phyloP scores from a whole-genome alignment of 1,140 invertebrate genomes.

The Drosophila malerkotliana region DNA sequence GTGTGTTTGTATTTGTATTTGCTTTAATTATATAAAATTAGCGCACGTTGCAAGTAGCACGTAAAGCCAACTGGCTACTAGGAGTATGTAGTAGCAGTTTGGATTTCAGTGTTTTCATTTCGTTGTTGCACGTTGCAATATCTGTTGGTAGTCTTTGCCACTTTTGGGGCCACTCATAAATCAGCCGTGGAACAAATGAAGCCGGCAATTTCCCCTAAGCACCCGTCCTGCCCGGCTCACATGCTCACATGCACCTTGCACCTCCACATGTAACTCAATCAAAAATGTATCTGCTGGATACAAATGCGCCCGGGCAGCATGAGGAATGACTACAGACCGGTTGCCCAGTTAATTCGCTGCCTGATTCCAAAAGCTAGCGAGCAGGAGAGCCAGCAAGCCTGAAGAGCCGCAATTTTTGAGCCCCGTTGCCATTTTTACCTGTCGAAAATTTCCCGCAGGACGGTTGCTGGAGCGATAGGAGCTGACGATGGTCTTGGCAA shows the following conservation, averaged over 20 bases:
- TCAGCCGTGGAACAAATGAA: conserved; percentile 74
- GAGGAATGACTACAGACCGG: conserved; percentile 51
- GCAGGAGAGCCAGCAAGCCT: conserved; percentile 42
- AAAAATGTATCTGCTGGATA: conserved; percentile 77
- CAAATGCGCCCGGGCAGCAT: conserved; percentile 60
- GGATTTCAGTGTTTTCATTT: neutral
- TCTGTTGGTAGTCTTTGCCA: neutral
- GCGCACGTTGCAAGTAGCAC: conserved; percentile 78
- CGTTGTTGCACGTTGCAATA: conserved; percentile 4
- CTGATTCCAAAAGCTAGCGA: conserved; percentile 36
- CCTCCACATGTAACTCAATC: conserved; percentile 76
- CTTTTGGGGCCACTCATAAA: conserved; percentile 60
- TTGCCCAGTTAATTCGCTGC: conserved; percentile 53
- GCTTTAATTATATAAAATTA: conserved; percentile 82
- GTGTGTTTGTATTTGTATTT: conserved; percentile 64
- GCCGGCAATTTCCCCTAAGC: conserved; percentile 48
- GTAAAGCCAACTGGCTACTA: conserved; percentile 33
- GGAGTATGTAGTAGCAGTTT: neutral
- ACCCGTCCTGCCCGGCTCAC: neutral
- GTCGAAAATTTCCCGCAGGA: conserved; percentile 82
- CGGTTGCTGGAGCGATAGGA: conserved; percentile 38
- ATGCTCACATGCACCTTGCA: neutral
- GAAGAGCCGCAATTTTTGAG: conserved; percentile 16
- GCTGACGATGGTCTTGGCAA: conserved; percentile 66
- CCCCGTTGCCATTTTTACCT: conserved; percentile 72